Conservation (phyloP, 2,113 vertebrate species). For the Percina caprodes region DNA sequence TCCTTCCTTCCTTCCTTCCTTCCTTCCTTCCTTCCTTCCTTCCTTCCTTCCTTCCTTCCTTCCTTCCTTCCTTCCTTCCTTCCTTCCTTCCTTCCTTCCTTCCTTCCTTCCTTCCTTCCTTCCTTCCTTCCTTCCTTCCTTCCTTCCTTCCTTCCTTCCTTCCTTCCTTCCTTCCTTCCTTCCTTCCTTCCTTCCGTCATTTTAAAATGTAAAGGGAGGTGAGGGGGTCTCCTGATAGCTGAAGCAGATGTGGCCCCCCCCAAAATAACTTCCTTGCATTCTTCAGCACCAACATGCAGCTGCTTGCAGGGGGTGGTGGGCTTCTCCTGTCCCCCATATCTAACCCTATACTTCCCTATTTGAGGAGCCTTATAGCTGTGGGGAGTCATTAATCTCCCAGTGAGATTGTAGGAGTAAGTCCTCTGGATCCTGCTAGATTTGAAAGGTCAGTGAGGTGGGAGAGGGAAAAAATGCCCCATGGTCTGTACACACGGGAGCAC, state of each 20-base stretch:
- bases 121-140: conserved; percentile 2
- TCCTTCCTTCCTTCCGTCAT: conserved; percentile 27
- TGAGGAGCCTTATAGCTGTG: conserved; percentile 30
- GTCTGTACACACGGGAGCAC: neutral
- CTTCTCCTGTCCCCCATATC: conserved; percentile 30
- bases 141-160: conserved; percentile 1
- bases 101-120: conserved; percentile 18
- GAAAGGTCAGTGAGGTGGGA: conserved; percentile 43
- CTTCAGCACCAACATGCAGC: conserved; percentile 61
- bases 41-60: conserved; percentile 23
- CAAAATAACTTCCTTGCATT: conserved; percentile 57
- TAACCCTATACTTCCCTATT: conserved; percentile 23
- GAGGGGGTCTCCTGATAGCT: conserved; percentile 59
- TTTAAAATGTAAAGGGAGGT: conserved; percentile 17
- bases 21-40: conserved; percentile 3
- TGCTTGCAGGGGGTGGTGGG: conserved; percentile 51
- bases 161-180: conserved; percentile 1
- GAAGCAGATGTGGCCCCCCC: conserved; percentile 75
- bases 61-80: neutral
- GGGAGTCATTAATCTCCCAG: conserved; percentile 51
- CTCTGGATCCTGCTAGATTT: conserved; percentile 48
- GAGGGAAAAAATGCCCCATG: neutral
- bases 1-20: neutral
- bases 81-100: conserved; percentile 3
- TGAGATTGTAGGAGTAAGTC: conserved; percentile 42